Conservation (phyloP, 2,888 invertebrate species). For the Polydrusus cervinus region DNA sequence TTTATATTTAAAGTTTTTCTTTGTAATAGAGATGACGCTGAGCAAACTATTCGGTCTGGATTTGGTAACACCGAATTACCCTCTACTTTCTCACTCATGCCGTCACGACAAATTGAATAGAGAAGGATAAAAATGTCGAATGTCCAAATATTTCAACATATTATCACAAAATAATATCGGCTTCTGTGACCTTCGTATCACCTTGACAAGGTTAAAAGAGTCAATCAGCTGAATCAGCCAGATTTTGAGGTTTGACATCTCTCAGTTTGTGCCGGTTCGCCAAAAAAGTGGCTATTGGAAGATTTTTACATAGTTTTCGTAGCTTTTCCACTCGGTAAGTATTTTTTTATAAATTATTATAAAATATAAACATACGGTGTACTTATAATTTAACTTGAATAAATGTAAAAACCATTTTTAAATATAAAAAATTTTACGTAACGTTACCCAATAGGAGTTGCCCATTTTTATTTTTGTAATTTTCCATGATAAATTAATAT, state of each 20-base stretch:
- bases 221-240: constrained; percentile 53
- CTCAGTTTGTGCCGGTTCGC: constrained; percentile 42
- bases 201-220: constrained; percentile 56
- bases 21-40: too few species aligned
- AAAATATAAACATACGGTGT: background rate
- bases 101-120: too few species aligned
- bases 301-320: constrained; percentile 17
- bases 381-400: background rate
- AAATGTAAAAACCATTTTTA: background rate
- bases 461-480: constrained; percentile 3
- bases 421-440: constrained; percentile 29
- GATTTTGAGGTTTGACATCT: constrained; percentile 56
- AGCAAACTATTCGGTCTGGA: too few species aligned
- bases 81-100: too few species aligned
- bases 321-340: constrained; percentile 34
- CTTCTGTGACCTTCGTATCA: constrained; percentile 53
- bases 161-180: too few species aligned
- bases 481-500: background rate
- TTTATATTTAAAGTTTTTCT: too few species aligned
- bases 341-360: background rate
- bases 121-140: too few species aligned
- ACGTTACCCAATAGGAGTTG: constrained; percentile 13
- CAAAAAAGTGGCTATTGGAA: background rate
- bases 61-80: too few species aligned
- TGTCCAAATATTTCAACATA: too few species aligned